Evolutionary conservation across 2,797 vertebrate genomes (phyloP).

Genomic region (Psittacula echo): DNA sequence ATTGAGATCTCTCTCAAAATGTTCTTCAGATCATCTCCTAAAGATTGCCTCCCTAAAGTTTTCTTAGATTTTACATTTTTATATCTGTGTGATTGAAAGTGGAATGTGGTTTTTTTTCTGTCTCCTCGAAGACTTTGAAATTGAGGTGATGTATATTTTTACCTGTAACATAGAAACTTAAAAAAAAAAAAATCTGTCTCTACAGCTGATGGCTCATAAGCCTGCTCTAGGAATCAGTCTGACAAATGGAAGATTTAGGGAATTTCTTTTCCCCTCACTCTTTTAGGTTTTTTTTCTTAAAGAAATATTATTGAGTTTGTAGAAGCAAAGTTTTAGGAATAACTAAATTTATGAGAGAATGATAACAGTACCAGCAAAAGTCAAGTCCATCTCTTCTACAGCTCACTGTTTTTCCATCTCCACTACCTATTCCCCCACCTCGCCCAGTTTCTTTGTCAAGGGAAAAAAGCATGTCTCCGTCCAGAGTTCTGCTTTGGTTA

Average conservation of each 20-base stretch:
- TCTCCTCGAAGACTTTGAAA: neutral
- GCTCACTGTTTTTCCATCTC: neutral
- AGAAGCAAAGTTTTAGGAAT: neutral
- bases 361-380: neutral
- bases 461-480: fast-evolving
- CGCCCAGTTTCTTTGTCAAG: neutral
- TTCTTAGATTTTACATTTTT: neutral
- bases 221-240: neutral
- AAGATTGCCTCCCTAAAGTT: neutral
- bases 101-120: neutral
- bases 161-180: neutral
- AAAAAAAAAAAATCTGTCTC: neutral
- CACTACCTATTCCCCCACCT: neutral
- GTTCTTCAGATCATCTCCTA: constrained; percentile 23
- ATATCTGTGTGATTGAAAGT: neutral
- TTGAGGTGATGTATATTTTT: neutral
- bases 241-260: neutral
- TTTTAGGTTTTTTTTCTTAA: neutral
- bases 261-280: fast-evolving
- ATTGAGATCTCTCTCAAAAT: constrained; percentile 27
- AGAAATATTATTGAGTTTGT: neutral
- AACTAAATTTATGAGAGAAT: neutral
- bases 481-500: neutral
- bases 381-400: neutral
- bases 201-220: neutral